Evolutionary conservation across 2,797 vertebrate species (phyloP).

Genomic region (Leptodactylus fallax): DNA sequence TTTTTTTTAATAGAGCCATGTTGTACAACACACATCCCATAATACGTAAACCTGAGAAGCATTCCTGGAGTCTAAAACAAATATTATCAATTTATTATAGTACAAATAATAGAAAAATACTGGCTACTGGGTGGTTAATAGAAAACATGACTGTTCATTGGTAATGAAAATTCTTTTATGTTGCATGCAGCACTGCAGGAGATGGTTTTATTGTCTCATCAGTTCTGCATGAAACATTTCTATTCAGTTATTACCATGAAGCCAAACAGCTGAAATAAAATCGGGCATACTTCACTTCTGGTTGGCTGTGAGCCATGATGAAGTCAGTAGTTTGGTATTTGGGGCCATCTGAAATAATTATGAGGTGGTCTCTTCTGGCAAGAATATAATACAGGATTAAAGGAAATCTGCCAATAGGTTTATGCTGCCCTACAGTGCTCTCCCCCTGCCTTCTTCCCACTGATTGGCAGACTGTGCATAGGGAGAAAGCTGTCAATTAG

Average conservation of each 20-base stretch:
- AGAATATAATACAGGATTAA: not conserved
- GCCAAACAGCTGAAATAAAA: not conserved
- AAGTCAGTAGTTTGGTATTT: not conserved
- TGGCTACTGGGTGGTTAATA: not conserved
- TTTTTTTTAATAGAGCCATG: not conserved
- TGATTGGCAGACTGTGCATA: too few relatives aligned
- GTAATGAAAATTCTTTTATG: not conserved
- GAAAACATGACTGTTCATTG: not conserved
- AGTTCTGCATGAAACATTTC: constrained; percentile 5
- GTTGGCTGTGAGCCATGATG: not conserved
- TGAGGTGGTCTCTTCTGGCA: not conserved
- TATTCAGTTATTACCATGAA: not conserved
- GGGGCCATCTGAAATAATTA: too few relatives aligned
- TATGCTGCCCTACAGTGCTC: too few relatives aligned
- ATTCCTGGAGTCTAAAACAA: not conserved
- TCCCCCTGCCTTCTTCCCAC: too few relatives aligned
- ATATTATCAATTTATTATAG: not conserved
- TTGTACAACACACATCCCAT: not conserved
- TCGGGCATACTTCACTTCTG: not conserved
- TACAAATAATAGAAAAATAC: not conserved
- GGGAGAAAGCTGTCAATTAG: too few relatives aligned
- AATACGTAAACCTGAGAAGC: not conserved
- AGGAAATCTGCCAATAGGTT: too few relatives aligned
- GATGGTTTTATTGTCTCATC: constrained; percentile 2
- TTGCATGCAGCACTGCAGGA: not conserved